phyloP scores from a whole-genome alignment of 2,113 vertebrate genomes.

The Camelus dromedarius region DNA sequence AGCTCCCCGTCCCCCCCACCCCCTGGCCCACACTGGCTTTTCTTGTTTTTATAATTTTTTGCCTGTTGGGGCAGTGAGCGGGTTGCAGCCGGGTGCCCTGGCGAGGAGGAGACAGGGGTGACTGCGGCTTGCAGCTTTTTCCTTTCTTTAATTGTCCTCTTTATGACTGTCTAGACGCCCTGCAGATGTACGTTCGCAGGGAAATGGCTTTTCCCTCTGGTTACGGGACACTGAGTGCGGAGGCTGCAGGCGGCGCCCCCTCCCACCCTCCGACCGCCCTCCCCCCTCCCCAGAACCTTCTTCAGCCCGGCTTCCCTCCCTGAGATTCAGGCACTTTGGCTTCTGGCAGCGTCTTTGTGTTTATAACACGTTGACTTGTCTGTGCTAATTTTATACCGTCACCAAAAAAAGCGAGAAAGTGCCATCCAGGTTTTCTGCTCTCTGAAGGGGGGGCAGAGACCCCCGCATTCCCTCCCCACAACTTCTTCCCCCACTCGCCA shows the following conservation, averaged over 20 bases:
- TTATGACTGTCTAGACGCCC: constrained; percentile 90
- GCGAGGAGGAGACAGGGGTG: constrained; percentile 82
- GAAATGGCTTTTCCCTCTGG: constrained; percentile 86
- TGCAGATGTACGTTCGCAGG: constrained; percentile 87
- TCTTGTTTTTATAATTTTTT: constrained; percentile 49
- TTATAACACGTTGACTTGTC: not conserved
- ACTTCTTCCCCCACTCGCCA: not conserved
- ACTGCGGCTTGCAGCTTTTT: constrained; percentile 79
- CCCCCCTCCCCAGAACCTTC: constrained; percentile 45
- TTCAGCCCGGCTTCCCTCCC: not conserved
- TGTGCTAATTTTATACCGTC: constrained; percentile 33
- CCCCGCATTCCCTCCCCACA: not conserved
- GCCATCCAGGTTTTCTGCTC: not conserved
- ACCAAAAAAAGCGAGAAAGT: not conserved
- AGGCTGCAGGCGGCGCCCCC: not conserved
- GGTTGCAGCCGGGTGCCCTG: constrained; percentile 81
- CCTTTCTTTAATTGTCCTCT: constrained; percentile 88
- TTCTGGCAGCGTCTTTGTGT: constrained; percentile 58
- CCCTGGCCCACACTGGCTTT: constrained; percentile 29
- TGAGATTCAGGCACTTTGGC: not conserved
- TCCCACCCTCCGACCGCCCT: not conserved
- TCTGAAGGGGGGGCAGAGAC: not conserved
- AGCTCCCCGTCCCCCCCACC: not conserved
- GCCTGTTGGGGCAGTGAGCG: constrained; percentile 43
- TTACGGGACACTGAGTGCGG: constrained; percentile 64